phyloP scores from a whole-genome alignment of 2,113 vertebrate species.

The Mandrillus leucophaeus region DNA sequence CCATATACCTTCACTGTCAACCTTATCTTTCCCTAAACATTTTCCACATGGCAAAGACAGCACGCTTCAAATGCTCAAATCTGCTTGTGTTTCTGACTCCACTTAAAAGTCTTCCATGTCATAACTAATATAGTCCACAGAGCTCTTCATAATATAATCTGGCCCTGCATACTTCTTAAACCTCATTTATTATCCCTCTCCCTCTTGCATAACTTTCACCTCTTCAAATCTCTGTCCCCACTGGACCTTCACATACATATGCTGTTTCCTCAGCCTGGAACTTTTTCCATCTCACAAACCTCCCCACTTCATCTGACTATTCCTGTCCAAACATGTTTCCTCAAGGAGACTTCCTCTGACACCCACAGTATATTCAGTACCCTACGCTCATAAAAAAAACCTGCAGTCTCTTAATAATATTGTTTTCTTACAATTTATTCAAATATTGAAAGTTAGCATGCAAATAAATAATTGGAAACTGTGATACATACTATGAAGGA shows the following conservation, averaged over 20 bases:
- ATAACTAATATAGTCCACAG: neutral
- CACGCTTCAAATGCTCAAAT: neutral
- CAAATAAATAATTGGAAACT: constrained; percentile 13
- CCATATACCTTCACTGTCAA: neutral
- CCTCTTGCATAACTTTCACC: neutral
- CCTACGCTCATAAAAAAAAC: neutral
- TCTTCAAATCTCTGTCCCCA: neutral
- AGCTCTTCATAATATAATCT: neutral
- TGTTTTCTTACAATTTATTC: neutral
- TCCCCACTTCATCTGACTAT: neutral
- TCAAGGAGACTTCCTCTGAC: neutral
- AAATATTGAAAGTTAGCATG: neutral
- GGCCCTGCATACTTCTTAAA: neutral
- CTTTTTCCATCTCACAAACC: neutral
- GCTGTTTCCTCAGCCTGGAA: neutral
- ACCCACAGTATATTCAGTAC: neutral
- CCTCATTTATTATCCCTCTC: neutral
- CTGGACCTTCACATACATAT: neutral
- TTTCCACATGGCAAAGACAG: neutral
- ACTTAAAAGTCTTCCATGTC: neutral
- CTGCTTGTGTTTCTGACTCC: neutral
- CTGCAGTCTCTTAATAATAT: neutral
- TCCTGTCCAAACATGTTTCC: neutral
- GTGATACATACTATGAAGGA: neutral
- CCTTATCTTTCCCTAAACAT: neutral